These are phyloP conservation scores for Axis porcinus DNA, from an alignment of 2,113 vertebrate species.

Conservation along the genomic window DNA sequence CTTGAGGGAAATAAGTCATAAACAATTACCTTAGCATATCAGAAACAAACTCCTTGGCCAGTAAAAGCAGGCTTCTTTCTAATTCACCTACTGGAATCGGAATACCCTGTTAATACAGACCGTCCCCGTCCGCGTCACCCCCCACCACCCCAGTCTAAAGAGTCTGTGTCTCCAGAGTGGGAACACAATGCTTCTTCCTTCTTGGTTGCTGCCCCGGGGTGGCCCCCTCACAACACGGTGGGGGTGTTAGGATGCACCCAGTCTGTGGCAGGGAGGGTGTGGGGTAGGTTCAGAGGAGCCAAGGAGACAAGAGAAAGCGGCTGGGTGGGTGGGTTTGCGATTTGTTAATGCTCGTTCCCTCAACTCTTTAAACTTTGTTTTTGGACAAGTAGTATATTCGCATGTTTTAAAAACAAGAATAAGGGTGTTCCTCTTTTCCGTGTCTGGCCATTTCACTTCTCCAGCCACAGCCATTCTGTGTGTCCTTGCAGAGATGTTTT, in stretches of 20 bases:
- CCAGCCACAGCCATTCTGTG: not conserved
- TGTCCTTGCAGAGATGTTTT: not conserved
- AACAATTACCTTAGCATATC: not conserved
- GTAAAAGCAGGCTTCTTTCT: not conserved
- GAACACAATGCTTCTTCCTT: not conserved
- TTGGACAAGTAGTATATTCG: not conserved
- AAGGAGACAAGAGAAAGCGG: not conserved
- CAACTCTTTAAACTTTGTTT: not conserved
- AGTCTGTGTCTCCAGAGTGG: not conserved
- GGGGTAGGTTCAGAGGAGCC: not conserved
- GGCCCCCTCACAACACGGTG: not conserved
- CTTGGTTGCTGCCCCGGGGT: not conserved
- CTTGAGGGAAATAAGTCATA: not conserved
- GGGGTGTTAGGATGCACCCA: accelerated
- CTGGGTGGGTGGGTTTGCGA: not conserved
- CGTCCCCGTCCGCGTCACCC: accelerated
- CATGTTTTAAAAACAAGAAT: not conserved
- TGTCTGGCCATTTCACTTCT: not conserved
- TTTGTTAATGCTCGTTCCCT: not conserved
- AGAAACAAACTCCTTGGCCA: not conserved
- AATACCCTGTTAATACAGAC: not conserved
- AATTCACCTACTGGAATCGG: not conserved
- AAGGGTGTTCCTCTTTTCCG: not conserved
- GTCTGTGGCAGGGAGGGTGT: not conserved
- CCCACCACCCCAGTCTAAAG: too few species aligned